Evolutionary conservation across 2,113 vertebrate species (phyloP), one percentile per base, ranked within the genome.

Genomic region (Eulacestoma nigropectus): DNA sequence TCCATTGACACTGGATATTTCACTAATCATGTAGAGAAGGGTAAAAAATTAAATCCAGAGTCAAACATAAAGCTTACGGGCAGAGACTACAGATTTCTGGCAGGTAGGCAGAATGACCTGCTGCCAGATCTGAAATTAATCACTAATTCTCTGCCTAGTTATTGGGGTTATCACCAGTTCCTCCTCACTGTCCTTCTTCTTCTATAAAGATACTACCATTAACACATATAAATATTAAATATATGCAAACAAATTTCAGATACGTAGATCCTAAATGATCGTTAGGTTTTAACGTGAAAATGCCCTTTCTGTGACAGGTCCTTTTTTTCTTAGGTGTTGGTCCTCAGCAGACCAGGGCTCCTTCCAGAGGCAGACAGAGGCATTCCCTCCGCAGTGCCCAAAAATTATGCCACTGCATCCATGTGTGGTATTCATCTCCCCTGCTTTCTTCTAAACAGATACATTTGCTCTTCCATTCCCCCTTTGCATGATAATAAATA

Each of bases 211-310:
- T 13, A 2, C 15, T 8, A 14, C 2, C 23, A 12, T 37, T 21
- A 37, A 37, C 53, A 13, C n/a, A 47, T 47, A 57, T 50, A 10
- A 20, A 12, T 50, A 21, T 46, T 32, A 80, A n/a, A 5, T 11
- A 1, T 60, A 75, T 59, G 37, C 68, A 67, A 52, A n/a, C 30
- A 29, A 29, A 7, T 60, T 22, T 69, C 72, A 9, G 46, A 19
- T 18, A 20, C 21, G 5, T 2, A 2, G 12, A 3, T 87, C 41
- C 33, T 16, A 20, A 7, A 9, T 15, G 25, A 12, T 8, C 0
- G 0, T 13, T 21, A 5, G 65, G 53, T 39, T 86, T 53, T 68
- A 8, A n/a, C 21, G 12, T n/a, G 55, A 39, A 47, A 82, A 63
- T 10, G 22, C 26, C 30, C 30, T 44, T 35, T 15, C 26, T 67